A percentile compares a stretch with the other conserved stretches of the same genome.
phyloP scores from a whole-genome alignment of 64 coral and sea anemone species.

The Exaiptasia diaphana region DNA sequence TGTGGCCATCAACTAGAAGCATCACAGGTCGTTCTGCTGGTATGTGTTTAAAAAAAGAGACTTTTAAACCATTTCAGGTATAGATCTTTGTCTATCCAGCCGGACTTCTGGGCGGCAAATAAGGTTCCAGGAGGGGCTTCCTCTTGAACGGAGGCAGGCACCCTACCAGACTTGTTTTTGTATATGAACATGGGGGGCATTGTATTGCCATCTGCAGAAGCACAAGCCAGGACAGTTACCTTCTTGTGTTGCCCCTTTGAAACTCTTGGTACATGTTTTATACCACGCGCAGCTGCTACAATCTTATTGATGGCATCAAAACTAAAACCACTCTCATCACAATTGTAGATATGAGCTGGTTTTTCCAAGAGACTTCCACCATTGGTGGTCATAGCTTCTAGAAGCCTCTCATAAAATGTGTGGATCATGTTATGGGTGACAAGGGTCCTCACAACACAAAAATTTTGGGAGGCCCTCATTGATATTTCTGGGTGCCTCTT shows the following conservation, averaged over 20 bases:
- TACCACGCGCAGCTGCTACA: background rate
- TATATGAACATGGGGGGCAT: background rate
- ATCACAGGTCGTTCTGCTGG: background rate
- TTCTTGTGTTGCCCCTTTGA: background rate
- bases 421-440: background rate
- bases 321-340: background rate
- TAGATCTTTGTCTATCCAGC: background rate
- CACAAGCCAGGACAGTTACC: background rate
- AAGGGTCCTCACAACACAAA: background rate
- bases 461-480: background rate
- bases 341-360: background rate
- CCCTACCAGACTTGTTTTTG: background rate
- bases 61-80: background rate
- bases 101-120: background rate
- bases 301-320: constrained; percentile 15
- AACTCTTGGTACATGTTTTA: constrained; percentile 8
- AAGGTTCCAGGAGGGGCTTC: background rate
- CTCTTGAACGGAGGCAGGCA: background rate
- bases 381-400: background rate
- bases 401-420: background rate
- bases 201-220: background rate
- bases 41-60: background rate
- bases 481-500: background rate
- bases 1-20: constrained; percentile 1
- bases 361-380: background rate